Base-by-base conservation (phyloP, 2,888 invertebrate species). In the Trichogramma dendrolimi region DNA sequence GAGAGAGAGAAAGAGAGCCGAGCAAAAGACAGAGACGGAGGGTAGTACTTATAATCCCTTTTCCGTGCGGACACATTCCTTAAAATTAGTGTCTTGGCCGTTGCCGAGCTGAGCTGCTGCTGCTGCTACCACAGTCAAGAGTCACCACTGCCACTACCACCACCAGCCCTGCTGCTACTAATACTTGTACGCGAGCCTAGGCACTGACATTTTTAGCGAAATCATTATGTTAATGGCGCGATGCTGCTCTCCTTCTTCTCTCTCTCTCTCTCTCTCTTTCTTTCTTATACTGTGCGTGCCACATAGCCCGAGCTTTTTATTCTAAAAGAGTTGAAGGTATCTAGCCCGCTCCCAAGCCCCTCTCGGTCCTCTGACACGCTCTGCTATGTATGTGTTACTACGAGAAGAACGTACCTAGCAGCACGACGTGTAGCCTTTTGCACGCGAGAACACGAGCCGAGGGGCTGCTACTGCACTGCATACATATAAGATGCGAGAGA, bases 171-270 rank as follows among this genome's bases (percentile, higher is more conserved):
- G 53, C 50, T 38, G 52, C 49, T 6, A 7, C 51, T 58, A 60
- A 55, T 27, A 27, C 27, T 27, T 27, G 27, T 27, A 27, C 27
- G 27, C 27, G 27, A 27, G 27, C 27, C 27, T 27, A 58, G 60
- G 57, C 55, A 60, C 60, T 60, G 64, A 62, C 64, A 62, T 64
- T 64, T 60, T 62, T 64, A 64, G 62, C 60, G 60, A 60, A 64
- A 64, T 64, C 64, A 64, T 64, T 64, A 64, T 62, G 64, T 62
- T 64, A 62, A 64, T 64, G 64, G 64, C 56, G 59, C 48, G 56
- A 56, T 38, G n/a, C 61, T 41, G 39, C 49, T 43, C 43, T 50
- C 46, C 38, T 4, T 44, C 46, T 38, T 48, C 11, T n/a, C 44
- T 27, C 55, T 48, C 46, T 5, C 27, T 44, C 11, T 41, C 40